Percentiles rank a stretch among this genome's conserved stretches.
Conservation (phyloP, 2,888 invertebrate genomes). For the Tenthredo amoena region DNA sequence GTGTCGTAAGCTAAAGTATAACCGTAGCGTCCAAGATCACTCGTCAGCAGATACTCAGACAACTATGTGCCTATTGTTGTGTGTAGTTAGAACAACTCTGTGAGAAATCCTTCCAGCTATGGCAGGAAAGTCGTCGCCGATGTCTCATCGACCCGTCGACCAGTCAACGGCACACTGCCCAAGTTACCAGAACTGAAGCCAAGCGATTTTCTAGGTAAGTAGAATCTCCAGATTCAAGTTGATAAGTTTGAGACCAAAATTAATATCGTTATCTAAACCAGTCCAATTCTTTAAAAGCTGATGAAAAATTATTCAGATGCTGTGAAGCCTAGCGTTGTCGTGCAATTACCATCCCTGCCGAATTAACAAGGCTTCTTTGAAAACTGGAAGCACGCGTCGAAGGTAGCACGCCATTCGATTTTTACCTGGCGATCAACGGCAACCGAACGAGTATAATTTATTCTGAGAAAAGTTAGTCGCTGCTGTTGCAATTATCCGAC, state of each 20-base stretch:
- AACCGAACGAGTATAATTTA: slow-evolving; percentile 48
- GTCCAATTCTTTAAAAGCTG: background rate
- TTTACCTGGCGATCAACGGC: slow-evolving; percentile 41
- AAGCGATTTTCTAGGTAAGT: background rate
- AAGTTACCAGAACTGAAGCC: background rate
- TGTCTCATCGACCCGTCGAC: slow-evolving; percentile 21
- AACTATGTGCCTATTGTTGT: background rate
- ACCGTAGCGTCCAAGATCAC: background rate
- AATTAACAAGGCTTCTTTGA: slow-evolving; percentile 24
- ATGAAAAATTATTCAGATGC: slow-evolving; percentile 14
- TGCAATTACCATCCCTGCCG: background rate
- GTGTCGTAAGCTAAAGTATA: background rate
- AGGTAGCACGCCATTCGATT: slow-evolving; percentile 40
- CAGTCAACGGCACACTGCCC: slow-evolving; percentile 8
- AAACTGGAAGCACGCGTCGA: slow-evolving; percentile 48
- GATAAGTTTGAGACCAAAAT: background rate
- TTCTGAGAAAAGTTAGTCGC: slow-evolving; percentile 51
- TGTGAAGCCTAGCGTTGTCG: background rate
- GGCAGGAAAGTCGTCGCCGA: background rate
- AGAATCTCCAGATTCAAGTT: background rate
- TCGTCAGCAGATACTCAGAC: background rate
- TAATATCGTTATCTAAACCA: background rate
- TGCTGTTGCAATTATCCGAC: slow-evolving; percentile 48
- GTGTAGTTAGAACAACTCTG: background rate
- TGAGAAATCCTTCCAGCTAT: background rate